Evolutionary conservation across 1,140 invertebrate species (phyloP).

Genomic region (Mycetomoellerius zeteki): DNA sequence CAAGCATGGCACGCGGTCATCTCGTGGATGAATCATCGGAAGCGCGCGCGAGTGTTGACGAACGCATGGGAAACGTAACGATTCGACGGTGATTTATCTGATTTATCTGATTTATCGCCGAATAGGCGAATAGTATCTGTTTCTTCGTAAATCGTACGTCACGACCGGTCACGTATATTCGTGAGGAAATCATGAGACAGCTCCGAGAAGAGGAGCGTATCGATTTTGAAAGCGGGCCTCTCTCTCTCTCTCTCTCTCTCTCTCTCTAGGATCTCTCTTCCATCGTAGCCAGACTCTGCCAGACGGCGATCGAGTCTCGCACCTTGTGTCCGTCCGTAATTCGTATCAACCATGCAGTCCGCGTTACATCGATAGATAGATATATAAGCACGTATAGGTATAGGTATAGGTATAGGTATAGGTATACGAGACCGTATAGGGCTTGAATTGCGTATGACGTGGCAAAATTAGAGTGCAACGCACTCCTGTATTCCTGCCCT

Average conservation of each 20-base stretch:
- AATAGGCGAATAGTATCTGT: not conserved
- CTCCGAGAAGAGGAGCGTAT: slow-evolving; percentile 59
- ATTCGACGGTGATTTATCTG: not conserved
- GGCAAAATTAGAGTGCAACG: slow-evolving; percentile 69
- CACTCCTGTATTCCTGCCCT: slow-evolving; percentile 78
- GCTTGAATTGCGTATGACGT: slow-evolving; percentile 49
- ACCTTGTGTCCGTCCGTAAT: not conserved
- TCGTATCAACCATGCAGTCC: not conserved
- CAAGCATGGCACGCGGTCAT: not conserved
- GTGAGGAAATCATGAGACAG: slow-evolving; percentile 31
- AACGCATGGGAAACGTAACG: not conserved
- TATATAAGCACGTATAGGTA: no score
- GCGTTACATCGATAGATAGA: not conserved
- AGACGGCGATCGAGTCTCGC: not conserved
- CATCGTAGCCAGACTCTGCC: not conserved
- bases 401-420: no score
- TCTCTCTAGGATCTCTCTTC: slow-evolving; percentile 1
- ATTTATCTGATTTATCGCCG: no score
- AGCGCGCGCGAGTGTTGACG: not conserved
- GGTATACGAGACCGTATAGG: no score
- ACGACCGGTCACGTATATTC: slow-evolving; percentile 41
- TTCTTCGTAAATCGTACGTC: slow-evolving; percentile 17
- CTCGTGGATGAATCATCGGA: slow-evolving; percentile 37
- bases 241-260: slow-evolving; percentile 9
- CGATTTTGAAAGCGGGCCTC: slow-evolving; percentile 73